A percentile compares a stretch with the other conserved stretches of the same genome.
These are phyloP conservation scores for Nysson spinosus DNA, from an alignment of 2,888 invertebrate species.

Conservation along the genomic window DNA sequence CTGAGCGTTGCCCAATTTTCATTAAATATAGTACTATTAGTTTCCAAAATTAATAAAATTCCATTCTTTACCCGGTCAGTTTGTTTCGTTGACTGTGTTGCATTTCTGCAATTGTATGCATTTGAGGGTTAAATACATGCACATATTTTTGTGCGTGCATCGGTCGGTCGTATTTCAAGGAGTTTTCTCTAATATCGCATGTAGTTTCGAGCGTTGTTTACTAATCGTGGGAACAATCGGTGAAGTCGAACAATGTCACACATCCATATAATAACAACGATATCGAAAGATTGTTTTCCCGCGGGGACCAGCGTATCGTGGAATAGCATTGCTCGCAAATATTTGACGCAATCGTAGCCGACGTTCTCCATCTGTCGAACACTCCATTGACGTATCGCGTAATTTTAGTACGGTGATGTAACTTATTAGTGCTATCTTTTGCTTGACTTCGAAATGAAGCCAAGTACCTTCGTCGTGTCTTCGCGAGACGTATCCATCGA, in stretches of 20 bases:
- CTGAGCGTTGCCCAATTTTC: no score
- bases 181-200: slow-evolving; percentile 1
- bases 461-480: slow-evolving; percentile 10
- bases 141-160: slow-evolving; percentile 9
- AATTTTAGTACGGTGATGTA: slow-evolving; percentile 55
- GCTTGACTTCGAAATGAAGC: slow-evolving; percentile 14
- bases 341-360: slow-evolving; percentile 34
- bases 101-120: no score
- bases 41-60: no score
- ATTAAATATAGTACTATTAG: no score
- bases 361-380: slow-evolving; percentile 51
- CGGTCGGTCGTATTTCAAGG: neutral
- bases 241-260: no score
- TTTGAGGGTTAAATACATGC: neutral
- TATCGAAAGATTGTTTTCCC: no score
- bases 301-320: neutral
- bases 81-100: no score
- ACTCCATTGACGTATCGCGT: slow-evolving; percentile 40
- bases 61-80: no score
- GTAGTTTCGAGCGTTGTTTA: neutral
- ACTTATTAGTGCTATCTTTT: slow-evolving; percentile 26
- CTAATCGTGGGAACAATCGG: no score
- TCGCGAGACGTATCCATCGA: no score
- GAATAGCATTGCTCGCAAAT: slow-evolving; percentile 13
- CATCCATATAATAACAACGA: no score